Evolutionary conservation across 1,140 invertebrate genomes (phyloP).

Genomic region (Drosophila fuyamai): DNA sequence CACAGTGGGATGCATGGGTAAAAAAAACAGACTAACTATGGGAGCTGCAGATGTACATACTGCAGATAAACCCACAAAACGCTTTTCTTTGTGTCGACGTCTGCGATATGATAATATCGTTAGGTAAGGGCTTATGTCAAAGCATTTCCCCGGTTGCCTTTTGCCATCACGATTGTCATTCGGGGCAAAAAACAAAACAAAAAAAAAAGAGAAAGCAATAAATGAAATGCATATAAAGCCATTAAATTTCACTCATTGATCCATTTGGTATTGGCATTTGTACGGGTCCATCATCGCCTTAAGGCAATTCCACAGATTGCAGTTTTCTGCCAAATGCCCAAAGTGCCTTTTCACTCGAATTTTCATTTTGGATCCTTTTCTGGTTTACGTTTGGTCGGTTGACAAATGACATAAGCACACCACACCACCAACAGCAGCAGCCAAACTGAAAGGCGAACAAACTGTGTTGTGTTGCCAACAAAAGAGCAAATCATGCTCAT

Average conservation of each 20-base stretch:
- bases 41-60: constrained; percentile 33
- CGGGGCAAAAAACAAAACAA: constrained; percentile 6
- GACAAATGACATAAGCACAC: constrained; percentile 71
- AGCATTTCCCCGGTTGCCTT: constrained; percentile 13
- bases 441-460: constrained; percentile 31
- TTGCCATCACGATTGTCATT: constrained; percentile 42
- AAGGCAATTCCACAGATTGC: constrained; percentile 35
- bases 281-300: constrained; percentile 26
- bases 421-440: background rate
- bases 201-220: constrained; percentile 34
- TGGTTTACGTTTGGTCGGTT: constrained; percentile 3
- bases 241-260: constrained; percentile 60
- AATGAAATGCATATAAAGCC: constrained; percentile 37
- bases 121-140: constrained; percentile 53
- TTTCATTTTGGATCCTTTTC: constrained; percentile 27
- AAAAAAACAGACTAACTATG: constrained; percentile 41
- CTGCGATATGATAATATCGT: constrained; percentile 59
- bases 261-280: constrained; percentile 59
- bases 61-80: constrained; percentile 29
- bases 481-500: constrained; percentile 69
- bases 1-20: constrained; percentile 58
- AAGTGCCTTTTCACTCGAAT: constrained; percentile 4
- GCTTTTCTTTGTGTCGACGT: constrained; percentile 45
- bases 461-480: constrained; percentile 13
- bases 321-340: constrained; percentile 38